phyloP scores from a whole-genome alignment of 2,888 invertebrate genomes.

The Dryobota labecula region DNA sequence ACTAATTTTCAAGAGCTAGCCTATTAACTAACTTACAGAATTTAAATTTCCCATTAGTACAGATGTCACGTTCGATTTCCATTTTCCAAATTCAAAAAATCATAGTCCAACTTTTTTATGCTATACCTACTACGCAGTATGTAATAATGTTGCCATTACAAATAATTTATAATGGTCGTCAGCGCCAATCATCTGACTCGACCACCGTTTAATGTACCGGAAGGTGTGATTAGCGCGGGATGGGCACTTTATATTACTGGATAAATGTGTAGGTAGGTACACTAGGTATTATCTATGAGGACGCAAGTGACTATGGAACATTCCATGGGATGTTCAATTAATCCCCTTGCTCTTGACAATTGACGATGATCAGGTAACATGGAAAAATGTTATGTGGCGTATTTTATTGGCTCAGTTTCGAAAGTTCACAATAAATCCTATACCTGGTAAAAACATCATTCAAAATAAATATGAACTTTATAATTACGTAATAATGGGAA shows the following conservation, averaged over 20 bases:
- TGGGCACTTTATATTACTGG: slow-evolving; percentile 66
- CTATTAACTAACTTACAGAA: no score
- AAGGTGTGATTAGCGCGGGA: slow-evolving; percentile 76
- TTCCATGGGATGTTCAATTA: slow-evolving; percentile 35
- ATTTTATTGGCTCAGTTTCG: background rate
- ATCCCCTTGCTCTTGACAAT: slow-evolving; percentile 18
- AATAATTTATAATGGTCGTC: slow-evolving; percentile 47
- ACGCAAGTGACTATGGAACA: slow-evolving; percentile 17
- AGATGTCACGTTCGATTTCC: no score
- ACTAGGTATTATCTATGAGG: slow-evolving; percentile 17
- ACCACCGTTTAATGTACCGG: slow-evolving; percentile 78
- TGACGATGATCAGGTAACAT: slow-evolving; percentile 16
- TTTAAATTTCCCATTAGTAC: no score
- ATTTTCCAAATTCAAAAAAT: slow-evolving; percentile 19
- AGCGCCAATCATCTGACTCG: slow-evolving; percentile 62
- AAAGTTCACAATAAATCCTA: background rate
- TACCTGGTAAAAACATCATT: background rate
- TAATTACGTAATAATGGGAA: background rate
- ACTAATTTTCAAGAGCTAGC: no score
- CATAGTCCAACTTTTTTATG: background rate
- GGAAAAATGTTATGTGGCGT: background rate
- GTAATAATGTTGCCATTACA: slow-evolving; percentile 45
- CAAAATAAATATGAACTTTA: background rate
- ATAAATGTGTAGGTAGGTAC: slow-evolving; percentile 33
- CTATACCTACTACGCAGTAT: background rate